Conservation (phyloP, 2,797 vertebrate species). For the Cynodonichthys magdalenae region DNA sequence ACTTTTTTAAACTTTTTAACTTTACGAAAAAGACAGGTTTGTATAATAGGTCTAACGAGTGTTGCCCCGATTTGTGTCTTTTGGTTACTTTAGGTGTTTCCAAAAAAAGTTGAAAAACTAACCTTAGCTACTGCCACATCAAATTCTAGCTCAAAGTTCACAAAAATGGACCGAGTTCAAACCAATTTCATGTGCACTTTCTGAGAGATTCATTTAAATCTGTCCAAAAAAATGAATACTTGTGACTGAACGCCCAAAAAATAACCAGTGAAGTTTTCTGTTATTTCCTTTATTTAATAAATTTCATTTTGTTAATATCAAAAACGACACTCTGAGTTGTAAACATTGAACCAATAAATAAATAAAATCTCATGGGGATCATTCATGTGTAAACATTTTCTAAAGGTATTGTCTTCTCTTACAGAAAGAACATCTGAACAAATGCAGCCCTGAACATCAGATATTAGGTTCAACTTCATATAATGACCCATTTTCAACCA, state of each 20-base stretch:
- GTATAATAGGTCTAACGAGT: no score
- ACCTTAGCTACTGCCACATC: no score
- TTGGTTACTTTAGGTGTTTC: no score
- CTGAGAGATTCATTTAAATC: no score
- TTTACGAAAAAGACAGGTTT: no score
- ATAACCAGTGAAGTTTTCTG: not conserved
- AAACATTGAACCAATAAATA: constrained; percentile 50
- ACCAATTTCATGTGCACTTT: no score
- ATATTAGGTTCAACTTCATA: not conserved
- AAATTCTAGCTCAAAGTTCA: no score
- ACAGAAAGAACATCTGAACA: constrained; percentile 5
- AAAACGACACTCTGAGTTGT: constrained; percentile 43
- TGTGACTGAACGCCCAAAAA: not conserved
- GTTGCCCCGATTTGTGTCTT: no score
- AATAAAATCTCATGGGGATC: constrained; percentile 31
- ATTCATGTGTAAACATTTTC: constrained; percentile 63
- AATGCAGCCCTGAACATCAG: not conserved
- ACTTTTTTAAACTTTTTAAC: no score
- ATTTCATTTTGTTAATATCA: constrained; percentile 13
- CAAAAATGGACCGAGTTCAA: no score
- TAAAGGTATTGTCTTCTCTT: constrained; percentile 37
- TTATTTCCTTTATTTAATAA: constrained; percentile 40
- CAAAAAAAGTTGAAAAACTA: no score
- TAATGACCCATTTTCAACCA: not conserved
- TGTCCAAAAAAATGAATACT: no score